A percentile compares a stretch with the other conserved stretches of the same genome.
Evolutionary conservation across 2,797 vertebrate genomes (phyloP).

Genomic region (Intellagama lesueurii): DNA sequence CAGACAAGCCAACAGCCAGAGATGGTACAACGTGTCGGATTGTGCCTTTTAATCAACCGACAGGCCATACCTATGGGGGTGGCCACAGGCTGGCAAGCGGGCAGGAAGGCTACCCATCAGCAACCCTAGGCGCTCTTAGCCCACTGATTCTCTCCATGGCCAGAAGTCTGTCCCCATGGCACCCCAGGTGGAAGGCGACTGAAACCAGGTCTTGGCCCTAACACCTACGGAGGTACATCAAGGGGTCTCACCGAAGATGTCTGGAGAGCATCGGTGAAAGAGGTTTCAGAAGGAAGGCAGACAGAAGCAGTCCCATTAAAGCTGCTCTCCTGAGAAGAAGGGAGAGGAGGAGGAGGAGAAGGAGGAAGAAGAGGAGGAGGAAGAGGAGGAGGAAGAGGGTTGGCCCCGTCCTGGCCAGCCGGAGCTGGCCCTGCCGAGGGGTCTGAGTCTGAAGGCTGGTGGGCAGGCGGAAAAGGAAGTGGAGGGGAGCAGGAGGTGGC

Average conservation of each 20-base stretch:
- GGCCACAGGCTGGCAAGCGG: too few species aligned
- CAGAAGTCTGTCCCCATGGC: background rate
- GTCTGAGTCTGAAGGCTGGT: conserved; percentile 88
- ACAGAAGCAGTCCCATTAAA: conserved; percentile 88
- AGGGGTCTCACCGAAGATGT: conserved; percentile 91
- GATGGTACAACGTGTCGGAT: background rate
- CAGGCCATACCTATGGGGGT: too few species aligned
- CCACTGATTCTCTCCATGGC: too few species aligned
- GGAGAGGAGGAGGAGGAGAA: background rate
- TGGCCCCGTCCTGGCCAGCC: conserved; percentile 87
- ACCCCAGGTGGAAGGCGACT: too few species aligned
- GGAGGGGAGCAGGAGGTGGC: conserved; percentile 82
- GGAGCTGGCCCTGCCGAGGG: conserved; percentile 83
- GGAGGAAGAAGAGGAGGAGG: conserved; percentile 61
- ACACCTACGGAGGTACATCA: background rate
- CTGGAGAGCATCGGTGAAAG: conserved; percentile 93
- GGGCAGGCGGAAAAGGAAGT: conserved; percentile 75
- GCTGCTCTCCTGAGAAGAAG: conserved; percentile 90
- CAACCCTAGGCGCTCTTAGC: too few species aligned
- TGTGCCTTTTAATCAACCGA: too few species aligned
- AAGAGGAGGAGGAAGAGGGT: conserved; percentile 80
- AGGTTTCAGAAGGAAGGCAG: conserved; percentile 93
- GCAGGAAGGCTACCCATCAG: too few species aligned
- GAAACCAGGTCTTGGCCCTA: background rate
- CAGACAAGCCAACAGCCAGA: background rate